Evolutionary conservation across 1,140 invertebrate genomes (phyloP), one percentile per base, ranked within the genome.

Genomic region (Meloidogyne chitwoodi): DNA sequence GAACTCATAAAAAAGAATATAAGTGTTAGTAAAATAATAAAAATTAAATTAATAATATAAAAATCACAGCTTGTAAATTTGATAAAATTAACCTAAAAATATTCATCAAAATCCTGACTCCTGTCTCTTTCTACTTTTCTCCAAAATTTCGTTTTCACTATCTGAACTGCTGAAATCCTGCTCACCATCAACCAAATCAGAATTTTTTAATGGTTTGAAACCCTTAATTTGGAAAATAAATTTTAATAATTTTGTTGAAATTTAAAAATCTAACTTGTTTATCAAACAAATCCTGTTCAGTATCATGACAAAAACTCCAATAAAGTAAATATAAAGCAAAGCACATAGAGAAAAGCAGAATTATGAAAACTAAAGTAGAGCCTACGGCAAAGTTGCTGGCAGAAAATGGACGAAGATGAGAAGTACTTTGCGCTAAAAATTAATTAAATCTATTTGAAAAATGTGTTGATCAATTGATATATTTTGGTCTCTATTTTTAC

Each of bases 151-250:
- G 0, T 26, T 24, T 29, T 73, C 71, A 61, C 71, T 73, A 16
- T 73, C 71, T 22, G 41, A 41, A 38, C 71, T 70, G 10, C 27
- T 63, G 29, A 73, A 56, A n/a, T 56, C 27, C 10, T 73, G 56
- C n/a, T 73, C 71, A 6, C 34, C 71, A 27, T 70, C 68, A 27
- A 38, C 24, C 71, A 73, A 64, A 29, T 73, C 71, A 31, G 64
- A 73, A 22, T 75, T 84, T 77, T 80, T 75, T 27, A 84, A 81
- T 41, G 83, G 83, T 31, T 86, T 86, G 77, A 84, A 84, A 2
- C 83, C 83, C 84, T 84, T 74, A 77, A 83, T 77, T 22, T 38
- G 16, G 38, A 8, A 41, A 41, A 4, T 8, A 48, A 56, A n/a
- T 14, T 56, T n/a, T 8, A 56, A 56, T n/a, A n/a, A 56, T n/a